A percentile compares a stretch with the other conserved stretches of the same genome.
phyloP scores from a whole-genome alignment of 2,797 vertebrate species.

The Coregonus ussuriensis region DNA sequence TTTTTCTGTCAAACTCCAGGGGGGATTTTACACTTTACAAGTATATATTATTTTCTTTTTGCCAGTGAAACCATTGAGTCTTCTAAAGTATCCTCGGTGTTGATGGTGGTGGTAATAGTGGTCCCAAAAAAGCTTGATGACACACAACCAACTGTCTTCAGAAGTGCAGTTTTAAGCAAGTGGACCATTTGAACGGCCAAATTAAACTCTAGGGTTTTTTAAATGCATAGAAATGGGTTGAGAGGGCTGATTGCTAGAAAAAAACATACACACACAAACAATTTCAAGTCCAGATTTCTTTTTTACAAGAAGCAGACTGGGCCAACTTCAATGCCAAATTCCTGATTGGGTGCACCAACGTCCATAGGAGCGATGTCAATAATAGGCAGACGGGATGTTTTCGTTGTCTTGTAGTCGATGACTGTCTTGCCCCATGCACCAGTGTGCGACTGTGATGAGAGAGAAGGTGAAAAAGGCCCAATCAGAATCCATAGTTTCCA shows the following conservation, averaged over 20 bases:
- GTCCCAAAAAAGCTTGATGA: conserved; percentile 68
- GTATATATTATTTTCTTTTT: conserved; percentile 89
- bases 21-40: conserved; percentile 80
- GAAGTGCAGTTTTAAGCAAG: conserved; percentile 88
- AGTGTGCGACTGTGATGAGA: conserved; percentile 78
- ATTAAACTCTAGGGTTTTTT: conserved; percentile 69
- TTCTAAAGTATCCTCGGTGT: conserved; percentile 83
- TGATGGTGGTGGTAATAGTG: conserved; percentile 79
- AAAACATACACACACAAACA: conserved; percentile 81
- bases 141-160: conserved; percentile 76
- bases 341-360: conserved; percentile 85
- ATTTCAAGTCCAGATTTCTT: conserved; percentile 98
- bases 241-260: conserved; percentile 93
- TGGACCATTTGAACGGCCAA: conserved; percentile 81
- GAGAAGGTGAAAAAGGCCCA: background rate
- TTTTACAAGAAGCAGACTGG: conserved; percentile 97
- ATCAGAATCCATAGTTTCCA: conserved; percentile 11
- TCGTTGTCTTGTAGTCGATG: conserved; percentile 87
- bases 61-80: conserved; percentile 84
- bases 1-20: conserved; percentile 69
- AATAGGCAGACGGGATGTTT: conserved; percentile 86
- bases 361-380: conserved; percentile 89
- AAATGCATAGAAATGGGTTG: conserved; percentile 83
- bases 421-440: conserved; percentile 87
- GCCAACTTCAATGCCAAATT: conserved; percentile 84